Evolutionary conservation across 1,140 invertebrate species (phyloP), one percentile per base, ranked within the genome.

Genomic region (Drosophila yakuba): DNA sequence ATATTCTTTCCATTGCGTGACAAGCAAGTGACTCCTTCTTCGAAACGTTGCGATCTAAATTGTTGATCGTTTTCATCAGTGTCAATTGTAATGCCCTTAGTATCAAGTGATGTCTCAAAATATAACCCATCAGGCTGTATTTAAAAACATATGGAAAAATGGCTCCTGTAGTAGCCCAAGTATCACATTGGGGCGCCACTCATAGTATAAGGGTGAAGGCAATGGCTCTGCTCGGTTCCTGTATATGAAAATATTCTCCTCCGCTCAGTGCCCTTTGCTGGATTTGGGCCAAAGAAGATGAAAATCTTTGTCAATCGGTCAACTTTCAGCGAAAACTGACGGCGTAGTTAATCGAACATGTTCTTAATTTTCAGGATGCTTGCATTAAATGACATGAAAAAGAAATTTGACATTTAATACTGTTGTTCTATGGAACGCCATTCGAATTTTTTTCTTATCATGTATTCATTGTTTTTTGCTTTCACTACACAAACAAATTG

Each of bases 381-480:
- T 0, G 17, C 17, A 17, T 17, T 17, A 0, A 17, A 17, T 17
- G 17, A 1, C 17, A 17, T 17, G 1, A 17, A 17, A 17, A 17
- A 17, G 17, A 17, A 17, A 17, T 17, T 17, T 17, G 17, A 17
- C 17, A 17, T 81, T 85, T 66, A 75, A 78, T 81, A 73, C 60
- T 71, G 48, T 59, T 78, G 44, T 59, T 78, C 63, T 58, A 54
- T 44, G 38, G 54, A 48, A n/a, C 68, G 36, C 48, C 64, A 36
- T 51, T 43, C 57, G 35, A 47, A 23, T 17, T 48, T 38, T 63
- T 61, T 64, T 38, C 58, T n/a, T 66, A 59, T 67, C 72, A 50
- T 38, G 36, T 72, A 88, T 82, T 86, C 80, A 85, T 78, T 63
- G 78, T 74, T 56, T 86, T 80, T 67, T 88, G 69, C 68, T 78